These are phyloP conservation scores for Lepus oiostolus DNA, from an alignment of 2,797 vertebrate species.

Conservation along the genomic window DNA sequence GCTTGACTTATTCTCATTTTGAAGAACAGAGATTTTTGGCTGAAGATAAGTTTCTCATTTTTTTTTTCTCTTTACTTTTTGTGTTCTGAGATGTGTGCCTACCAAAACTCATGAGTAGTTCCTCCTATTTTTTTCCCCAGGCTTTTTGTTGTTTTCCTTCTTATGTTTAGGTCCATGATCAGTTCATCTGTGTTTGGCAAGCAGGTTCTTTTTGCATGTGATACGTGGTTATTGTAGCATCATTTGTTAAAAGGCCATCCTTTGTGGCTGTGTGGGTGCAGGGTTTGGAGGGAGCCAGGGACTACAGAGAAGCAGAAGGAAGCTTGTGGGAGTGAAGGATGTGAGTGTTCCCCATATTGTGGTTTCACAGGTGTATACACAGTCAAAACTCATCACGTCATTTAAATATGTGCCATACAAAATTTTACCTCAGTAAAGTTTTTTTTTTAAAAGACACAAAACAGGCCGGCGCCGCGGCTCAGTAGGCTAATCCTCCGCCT, in stretches of 20 bases:
- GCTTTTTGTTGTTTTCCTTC: background rate
- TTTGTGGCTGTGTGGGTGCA: background rate
- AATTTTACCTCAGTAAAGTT: background rate
- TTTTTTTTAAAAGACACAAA: background rate
- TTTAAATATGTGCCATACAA: background rate
- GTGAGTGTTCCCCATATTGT: background rate
- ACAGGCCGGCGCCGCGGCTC: no score
- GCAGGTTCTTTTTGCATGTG: background rate
- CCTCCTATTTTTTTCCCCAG: background rate
- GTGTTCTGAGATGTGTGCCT: background rate
- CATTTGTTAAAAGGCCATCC: background rate
- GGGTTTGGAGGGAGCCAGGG: background rate
- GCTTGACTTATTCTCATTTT: background rate
- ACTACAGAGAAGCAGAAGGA: background rate
- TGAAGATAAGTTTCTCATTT: background rate
- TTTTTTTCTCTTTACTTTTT: background rate
- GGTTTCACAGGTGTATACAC: background rate
- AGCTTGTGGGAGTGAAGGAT: background rate
- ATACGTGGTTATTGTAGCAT: background rate
- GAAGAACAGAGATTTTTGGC: background rate
- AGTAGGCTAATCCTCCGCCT: no score
- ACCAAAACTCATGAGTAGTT: background rate
- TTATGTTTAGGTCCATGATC: background rate
- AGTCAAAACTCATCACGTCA: background rate
- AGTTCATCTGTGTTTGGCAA: background rate